Conservation (phyloP, 37 sponge, comb jelly and placozoan genomes). For the Agelas oroides region DNA sequence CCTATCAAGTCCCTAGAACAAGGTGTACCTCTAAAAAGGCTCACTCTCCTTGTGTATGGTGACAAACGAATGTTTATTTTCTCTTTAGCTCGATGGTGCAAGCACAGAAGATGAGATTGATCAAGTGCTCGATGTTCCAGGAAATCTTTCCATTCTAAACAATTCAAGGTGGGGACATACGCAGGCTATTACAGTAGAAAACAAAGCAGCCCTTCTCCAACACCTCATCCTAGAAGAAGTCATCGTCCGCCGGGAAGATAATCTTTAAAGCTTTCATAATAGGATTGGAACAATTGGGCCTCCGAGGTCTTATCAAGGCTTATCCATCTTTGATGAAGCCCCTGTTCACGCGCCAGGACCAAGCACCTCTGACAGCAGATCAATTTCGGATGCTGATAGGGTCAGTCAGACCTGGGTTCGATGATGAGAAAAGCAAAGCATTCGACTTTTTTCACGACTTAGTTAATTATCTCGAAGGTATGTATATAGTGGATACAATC, state of each 20-base stretch:
- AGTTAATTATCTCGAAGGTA: slow-evolving; percentile 13
- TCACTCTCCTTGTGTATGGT: too few species aligned
- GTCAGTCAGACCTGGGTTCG: too few species aligned
- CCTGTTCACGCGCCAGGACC: too few species aligned
- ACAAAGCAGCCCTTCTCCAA: slow-evolving; percentile 2
- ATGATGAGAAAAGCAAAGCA: not conserved
- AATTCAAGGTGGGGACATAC: slow-evolving; percentile 23
- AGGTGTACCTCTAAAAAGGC: too few species aligned
- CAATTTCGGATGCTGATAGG: too few species aligned
- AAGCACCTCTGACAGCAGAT: too few species aligned
- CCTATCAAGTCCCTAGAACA: too few species aligned
- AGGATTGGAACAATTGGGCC: not conserved
- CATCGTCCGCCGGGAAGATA: not conserved
- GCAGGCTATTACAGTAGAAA: not conserved
- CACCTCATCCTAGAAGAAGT: slow-evolving; percentile 31
- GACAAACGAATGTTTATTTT: not conserved
- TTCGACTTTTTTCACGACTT: slow-evolving; percentile 1
- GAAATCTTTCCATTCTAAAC: slow-evolving; percentile 12
- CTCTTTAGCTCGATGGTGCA: slow-evolving; percentile 7
- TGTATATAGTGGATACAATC: not conserved
- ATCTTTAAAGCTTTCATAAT: slow-evolving; percentile 8
- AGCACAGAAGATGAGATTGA: slow-evolving; percentile 14
- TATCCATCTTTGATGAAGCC: not conserved
- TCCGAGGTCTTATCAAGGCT: not conserved
- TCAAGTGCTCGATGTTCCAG: not conserved